Evolutionary conservation across 1,140 invertebrate genomes (phyloP).

Genomic region (Pseudomyrmex dendroicus): DNA sequence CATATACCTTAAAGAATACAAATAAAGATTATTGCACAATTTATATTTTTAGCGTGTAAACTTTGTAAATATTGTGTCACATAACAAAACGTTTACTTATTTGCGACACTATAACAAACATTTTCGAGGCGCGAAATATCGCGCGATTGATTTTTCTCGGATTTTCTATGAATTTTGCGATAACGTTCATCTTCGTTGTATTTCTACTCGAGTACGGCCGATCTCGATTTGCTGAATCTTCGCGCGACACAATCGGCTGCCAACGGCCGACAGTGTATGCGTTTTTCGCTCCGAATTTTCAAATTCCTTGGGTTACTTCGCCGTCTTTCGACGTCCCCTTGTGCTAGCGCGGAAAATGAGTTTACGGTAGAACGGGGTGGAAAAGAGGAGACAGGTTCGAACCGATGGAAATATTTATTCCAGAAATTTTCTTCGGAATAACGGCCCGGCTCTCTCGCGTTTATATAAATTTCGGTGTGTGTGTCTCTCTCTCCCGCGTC

Average conservation of each 20-base stretch:
- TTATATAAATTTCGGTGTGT: conserved; percentile 51
- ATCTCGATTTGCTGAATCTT: conserved; percentile 63
- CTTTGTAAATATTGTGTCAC: too few relatives aligned
- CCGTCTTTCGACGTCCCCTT: conserved; percentile 26
- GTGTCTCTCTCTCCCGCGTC: neutral
- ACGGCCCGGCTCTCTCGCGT: conserved; percentile 38
- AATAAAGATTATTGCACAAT: too few relatives aligned
- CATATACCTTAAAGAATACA: too few relatives aligned
- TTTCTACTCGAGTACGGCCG: conserved; percentile 58
- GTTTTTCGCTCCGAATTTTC: conserved; percentile 58
- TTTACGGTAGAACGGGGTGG: conserved; percentile 32
- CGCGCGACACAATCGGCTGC: conserved; percentile 26
- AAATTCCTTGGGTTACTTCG: conserved; percentile 66
- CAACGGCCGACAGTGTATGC: conserved; percentile 37
- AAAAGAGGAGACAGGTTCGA: conserved; percentile 58
- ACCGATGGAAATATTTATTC: conserved; percentile 77
- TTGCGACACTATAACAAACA: neutral
- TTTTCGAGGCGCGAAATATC: conserved; percentile 41
- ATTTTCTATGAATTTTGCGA: conserved; percentile 1
- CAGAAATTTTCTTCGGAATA: conserved; percentile 73
- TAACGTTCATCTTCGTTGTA: conserved; percentile 46
- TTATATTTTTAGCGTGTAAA: too few relatives aligned
- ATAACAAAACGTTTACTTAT: too few relatives aligned
- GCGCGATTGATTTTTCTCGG: neutral
- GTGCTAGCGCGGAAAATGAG: conserved; percentile 55